phyloP scores from a whole-genome alignment of 2,797 vertebrate genomes.

The Ceyx erithaca region DNA sequence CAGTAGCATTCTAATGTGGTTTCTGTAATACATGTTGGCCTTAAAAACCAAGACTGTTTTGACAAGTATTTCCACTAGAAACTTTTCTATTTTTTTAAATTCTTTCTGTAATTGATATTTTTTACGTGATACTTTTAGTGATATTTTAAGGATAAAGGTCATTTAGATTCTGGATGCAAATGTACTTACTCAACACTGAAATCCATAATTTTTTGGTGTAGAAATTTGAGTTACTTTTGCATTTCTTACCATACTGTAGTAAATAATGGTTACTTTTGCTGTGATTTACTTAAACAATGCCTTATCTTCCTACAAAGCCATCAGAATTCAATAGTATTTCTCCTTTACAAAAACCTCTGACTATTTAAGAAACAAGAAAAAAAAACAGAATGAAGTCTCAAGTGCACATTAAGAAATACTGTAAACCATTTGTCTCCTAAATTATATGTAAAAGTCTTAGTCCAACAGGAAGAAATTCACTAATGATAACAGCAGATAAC shows the following conservation, averaged over 20 bases:
- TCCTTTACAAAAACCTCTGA: background rate
- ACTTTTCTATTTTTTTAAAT: background rate
- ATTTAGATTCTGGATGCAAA: background rate
- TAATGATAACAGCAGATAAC: background rate
- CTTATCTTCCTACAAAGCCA: background rate
- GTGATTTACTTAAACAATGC: background rate
- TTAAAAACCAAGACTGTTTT: slow-evolving; percentile 50
- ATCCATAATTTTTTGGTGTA: slow-evolving; percentile 8
- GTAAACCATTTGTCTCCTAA: background rate
- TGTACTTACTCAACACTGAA: background rate
- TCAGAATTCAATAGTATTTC: background rate
- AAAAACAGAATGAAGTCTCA: background rate
- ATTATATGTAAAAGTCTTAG: background rate
- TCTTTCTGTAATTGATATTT: background rate
- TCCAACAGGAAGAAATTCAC: background rate
- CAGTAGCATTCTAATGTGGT: background rate
- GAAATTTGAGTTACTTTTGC: background rate
- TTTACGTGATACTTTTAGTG: background rate
- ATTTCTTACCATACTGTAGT: background rate
- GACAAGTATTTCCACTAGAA: slow-evolving; percentile 34
- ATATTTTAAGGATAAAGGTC: background rate
- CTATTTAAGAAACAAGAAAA: background rate
- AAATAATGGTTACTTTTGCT: slow-evolving; percentile 11
- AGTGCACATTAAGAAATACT: background rate
- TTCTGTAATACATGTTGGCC: slow-evolving; percentile 1